Evolutionary conservation across 1,140 invertebrate genomes (phyloP).

Genomic region (Antheraea mylitta): DNA sequence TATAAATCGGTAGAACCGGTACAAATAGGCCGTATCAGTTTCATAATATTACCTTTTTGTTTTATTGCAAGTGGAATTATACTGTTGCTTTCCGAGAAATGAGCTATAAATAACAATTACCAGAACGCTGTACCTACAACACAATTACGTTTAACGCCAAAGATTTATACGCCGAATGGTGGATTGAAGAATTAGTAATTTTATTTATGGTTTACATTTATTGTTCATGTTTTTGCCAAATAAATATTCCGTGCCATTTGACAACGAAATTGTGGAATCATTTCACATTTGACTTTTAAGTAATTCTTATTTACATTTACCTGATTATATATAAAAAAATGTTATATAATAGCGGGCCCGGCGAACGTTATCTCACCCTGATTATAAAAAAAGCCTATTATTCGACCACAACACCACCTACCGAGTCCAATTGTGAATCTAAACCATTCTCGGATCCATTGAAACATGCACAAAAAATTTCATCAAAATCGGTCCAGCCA

Average conservation of each 20-base stretch:
- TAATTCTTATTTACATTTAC: neutral
- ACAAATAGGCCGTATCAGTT: constrained; percentile 27
- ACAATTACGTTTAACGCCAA: constrained; percentile 23
- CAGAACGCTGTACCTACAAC: constrained; percentile 17
- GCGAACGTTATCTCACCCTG: too few species aligned
- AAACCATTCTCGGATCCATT: too few species aligned
- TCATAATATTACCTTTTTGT: constrained; percentile 24
- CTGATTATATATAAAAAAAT: too few species aligned
- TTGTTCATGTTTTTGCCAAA: neutral
- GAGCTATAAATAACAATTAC: constrained; percentile 32
- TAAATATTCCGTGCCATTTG: neutral
- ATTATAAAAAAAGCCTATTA: too few species aligned
- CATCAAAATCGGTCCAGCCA: too few species aligned
- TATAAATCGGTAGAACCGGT: constrained; percentile 22
- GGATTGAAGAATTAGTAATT: constrained; percentile 12
- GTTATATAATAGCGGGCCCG: too few species aligned
- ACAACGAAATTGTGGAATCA: neutral
- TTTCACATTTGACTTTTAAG: neutral
- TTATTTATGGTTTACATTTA: constrained; percentile 8
- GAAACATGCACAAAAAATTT: too few species aligned
- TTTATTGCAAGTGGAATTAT: constrained; percentile 28
- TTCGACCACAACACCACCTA: too few species aligned
- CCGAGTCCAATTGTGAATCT: too few species aligned
- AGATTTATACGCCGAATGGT: constrained; percentile 18
- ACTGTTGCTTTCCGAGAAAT: constrained; percentile 25